phyloP scores from a whole-genome alignment of 2,113 vertebrate species.

The Daboia siamensis region DNA sequence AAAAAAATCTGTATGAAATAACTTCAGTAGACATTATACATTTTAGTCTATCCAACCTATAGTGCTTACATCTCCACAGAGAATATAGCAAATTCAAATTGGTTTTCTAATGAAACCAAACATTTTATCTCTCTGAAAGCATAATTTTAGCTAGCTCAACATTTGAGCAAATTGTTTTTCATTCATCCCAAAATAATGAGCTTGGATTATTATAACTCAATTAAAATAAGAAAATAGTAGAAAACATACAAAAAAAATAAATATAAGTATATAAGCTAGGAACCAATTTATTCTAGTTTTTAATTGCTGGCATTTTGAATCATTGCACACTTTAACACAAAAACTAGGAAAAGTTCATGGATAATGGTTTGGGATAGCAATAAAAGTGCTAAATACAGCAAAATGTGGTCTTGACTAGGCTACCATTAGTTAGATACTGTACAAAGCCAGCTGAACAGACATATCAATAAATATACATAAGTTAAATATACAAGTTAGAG shows the following conservation, averaged over 20 bases:
- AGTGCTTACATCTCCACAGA: no score
- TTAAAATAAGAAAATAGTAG: neutral
- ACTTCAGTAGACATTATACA: no score
- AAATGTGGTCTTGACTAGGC: neutral
- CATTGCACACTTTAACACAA: neutral
- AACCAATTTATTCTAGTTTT: no score
- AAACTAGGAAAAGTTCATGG: neutral
- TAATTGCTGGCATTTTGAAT: no score
- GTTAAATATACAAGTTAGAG: neutral
- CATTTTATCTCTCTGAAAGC: no score
- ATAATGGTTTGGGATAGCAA: neutral
- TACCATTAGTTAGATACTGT: neutral
- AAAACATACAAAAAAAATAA: neutral
- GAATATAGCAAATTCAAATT: no score
- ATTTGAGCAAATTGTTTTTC: neutral
- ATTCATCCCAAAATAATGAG: neutral
- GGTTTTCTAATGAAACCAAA: no score
- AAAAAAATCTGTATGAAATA: no score
- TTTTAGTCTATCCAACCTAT: no score
- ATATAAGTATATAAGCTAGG: neutral
- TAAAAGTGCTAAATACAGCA: neutral
- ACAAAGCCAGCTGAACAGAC: neutral
- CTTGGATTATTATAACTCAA: neutral
- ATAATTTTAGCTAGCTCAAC: neutral
- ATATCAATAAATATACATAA: neutral